Evolutionary conservation across 2,888 invertebrate species (phyloP), one percentile per base, ranked within the genome.

Genomic region (Nymphalis c-album): DNA sequence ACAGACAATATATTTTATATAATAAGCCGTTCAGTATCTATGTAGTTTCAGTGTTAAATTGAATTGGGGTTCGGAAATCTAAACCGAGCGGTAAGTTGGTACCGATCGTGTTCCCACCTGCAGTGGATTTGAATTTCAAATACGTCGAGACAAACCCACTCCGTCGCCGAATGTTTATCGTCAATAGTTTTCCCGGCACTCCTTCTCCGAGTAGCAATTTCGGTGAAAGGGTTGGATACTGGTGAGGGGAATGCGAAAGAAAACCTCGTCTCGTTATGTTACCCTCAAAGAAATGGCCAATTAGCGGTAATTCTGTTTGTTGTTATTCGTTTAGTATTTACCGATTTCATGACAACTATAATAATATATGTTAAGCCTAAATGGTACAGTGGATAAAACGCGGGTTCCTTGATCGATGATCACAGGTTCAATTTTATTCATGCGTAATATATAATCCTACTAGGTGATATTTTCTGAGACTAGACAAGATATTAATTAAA

Each of bases 101-200:
- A 79, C 84, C 85, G 86, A 88, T 86, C 80, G 84, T 80, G 84
- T 87, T 86, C 84, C 85, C 90, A 91, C 89, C 90, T 90, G 87
- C 83, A 83, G 77, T 75, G 77, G 74, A 88, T 91, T 88, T 90
- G 89, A 90, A 90, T 84, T 91, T 91, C 88, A 90, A 88, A 90
- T 90, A 79, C 81, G 84, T 80, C 77, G 80, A 84, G 83, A 85
- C 85, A 86, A 85, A 82, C 83, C 83, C 80, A 77, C 81, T 81
- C 80, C 20, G 80, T 83, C 85, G 84, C 80, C 77, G 80, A 80
- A 77, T 85, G 85, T 86, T 87, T 86, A 84, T 85, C 78, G 77
- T 78, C 80, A 79, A 83, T 85, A 83, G 80, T 78, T 79, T 75
- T 75, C 71, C 72, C 67, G 68, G 67, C 70, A 72, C 64, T 63